These are phyloP conservation scores for Nanorana parkeri DNA, from an alignment of 2,113 vertebrate species.

Conservation along the genomic window DNA sequence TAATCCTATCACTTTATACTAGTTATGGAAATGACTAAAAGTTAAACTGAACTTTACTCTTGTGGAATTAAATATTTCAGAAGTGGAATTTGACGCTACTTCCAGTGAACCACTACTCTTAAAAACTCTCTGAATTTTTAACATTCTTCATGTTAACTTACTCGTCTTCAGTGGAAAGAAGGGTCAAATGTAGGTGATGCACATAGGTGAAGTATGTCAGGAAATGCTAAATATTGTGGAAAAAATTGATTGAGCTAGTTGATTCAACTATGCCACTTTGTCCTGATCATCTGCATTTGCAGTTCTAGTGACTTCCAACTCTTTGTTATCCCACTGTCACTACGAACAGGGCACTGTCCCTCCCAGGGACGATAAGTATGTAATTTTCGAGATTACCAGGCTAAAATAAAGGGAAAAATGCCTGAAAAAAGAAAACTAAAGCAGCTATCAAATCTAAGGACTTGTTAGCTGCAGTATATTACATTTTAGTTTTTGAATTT, in stretches of 20 bases:
- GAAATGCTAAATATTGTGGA: not conserved
- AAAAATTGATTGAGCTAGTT: not conserved
- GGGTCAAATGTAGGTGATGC: constrained; percentile 1
- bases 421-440: too few relatives aligned
- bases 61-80: constrained; percentile 2
- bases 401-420: too few relatives aligned
- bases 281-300: too few relatives aligned
- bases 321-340: too few relatives aligned
- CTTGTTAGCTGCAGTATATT: too few relatives aligned
- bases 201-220: constrained; percentile 1
- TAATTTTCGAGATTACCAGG: too few relatives aligned
- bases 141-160: constrained; percentile 1
- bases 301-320: too few relatives aligned
- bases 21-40: not conserved
- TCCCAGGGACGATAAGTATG: too few relatives aligned
- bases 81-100: constrained; percentile 17
- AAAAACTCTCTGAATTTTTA: constrained; percentile 62
- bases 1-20: not conserved
- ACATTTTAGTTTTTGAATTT: too few relatives aligned
- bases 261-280: too few relatives aligned
- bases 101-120: constrained; percentile 23
- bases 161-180: not conserved
- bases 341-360: too few relatives aligned
- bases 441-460: too few relatives aligned
- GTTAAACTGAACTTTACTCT: not conserved